These are phyloP conservation scores for Phallusia fumigata DNA, from an alignment of 23 tunicate species.

Conservation along the genomic window DNA sequence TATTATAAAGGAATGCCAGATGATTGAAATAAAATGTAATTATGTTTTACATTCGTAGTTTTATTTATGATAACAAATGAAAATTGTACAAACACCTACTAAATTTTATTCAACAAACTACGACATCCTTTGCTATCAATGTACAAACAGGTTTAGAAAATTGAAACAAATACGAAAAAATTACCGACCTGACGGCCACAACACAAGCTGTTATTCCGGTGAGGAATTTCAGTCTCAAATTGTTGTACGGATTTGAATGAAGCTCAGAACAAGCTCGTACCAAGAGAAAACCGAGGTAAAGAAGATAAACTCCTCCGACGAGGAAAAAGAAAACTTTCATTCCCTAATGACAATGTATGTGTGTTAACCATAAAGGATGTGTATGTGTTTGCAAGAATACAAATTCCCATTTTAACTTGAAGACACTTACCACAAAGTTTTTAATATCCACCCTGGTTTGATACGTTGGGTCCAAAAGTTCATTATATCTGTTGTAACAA, in stretches of 20 bases:
- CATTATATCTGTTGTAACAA: constrained; percentile 83
- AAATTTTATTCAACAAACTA: too few species aligned
- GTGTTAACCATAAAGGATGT: too few species aligned
- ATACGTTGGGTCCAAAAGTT: constrained; percentile 77
- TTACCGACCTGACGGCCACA: constrained; percentile 59
- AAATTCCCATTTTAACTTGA: too few species aligned
- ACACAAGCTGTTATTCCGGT: constrained; percentile 79
- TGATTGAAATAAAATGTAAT: too few species aligned
- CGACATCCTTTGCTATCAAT: too few species aligned
- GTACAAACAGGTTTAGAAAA: too few species aligned
- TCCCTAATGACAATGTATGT: too few species aligned
- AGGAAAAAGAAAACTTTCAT: constrained; percentile 83
- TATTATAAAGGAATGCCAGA: too few species aligned
- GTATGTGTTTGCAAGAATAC: too few species aligned
- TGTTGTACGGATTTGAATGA: constrained; percentile 67
- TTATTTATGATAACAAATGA: background rate
- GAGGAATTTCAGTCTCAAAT: constrained; percentile 60
- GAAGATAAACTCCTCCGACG: constrained; percentile 63
- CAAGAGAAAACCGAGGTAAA: constrained; percentile 72
- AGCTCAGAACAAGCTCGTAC: constrained; percentile 87
- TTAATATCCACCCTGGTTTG: constrained; percentile 65
- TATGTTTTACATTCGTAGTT: too few species aligned
- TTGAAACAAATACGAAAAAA: too few species aligned
- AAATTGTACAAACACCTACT: too few species aligned
- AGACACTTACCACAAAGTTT: constrained; percentile 77